phyloP scores from a whole-genome alignment of 1,140 invertebrate species.

The Bathynomus jamesi region DNA sequence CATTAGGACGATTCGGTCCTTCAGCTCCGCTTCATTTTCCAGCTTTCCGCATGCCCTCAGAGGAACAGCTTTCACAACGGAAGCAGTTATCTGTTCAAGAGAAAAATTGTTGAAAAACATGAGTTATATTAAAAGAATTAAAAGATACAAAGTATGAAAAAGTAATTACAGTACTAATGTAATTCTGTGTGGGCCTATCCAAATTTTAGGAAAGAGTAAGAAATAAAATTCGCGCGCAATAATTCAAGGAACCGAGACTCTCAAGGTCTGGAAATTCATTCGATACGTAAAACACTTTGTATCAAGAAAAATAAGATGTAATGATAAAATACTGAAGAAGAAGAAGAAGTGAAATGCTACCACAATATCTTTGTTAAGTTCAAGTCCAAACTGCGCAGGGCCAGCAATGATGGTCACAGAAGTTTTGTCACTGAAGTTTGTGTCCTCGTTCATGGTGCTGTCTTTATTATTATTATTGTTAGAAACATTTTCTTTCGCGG shows the following conservation, averaged over 20 bases:
- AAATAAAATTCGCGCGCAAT: too few species aligned
- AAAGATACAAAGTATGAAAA: neutral
- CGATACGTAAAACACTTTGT: too few species aligned
- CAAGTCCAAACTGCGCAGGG: conserved; percentile 78
- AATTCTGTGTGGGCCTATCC: too few species aligned
- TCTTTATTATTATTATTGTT: too few species aligned
- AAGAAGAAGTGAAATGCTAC: conserved; percentile 1
- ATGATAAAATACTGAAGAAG: neutral
- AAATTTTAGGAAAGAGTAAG: too few species aligned
- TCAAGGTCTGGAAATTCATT: too few species aligned
- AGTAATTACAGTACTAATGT: neutral
- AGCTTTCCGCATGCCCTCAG: conserved; percentile 60
- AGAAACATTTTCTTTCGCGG: conserved; percentile 19
- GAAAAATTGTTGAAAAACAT: neutral
- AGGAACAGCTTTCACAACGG: conserved; percentile 58
- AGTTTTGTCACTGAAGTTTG: neutral
- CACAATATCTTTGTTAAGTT: conserved; percentile 38
- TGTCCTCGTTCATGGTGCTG: conserved; percentile 4
- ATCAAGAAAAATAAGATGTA: neutral
- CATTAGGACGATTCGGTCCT: conserved; percentile 72
- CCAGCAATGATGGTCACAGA: conserved; percentile 58
- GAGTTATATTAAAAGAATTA: neutral
- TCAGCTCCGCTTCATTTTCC: conserved; percentile 53
- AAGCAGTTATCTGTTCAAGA: conserved; percentile 48
- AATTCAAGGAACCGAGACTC: too few species aligned